Evolutionary conservation across 35 echinoderm and acorn worm species (phyloP), one percentile per base, ranked within the genome.

Genomic region (Heliocidaris erythrogramma): DNA sequence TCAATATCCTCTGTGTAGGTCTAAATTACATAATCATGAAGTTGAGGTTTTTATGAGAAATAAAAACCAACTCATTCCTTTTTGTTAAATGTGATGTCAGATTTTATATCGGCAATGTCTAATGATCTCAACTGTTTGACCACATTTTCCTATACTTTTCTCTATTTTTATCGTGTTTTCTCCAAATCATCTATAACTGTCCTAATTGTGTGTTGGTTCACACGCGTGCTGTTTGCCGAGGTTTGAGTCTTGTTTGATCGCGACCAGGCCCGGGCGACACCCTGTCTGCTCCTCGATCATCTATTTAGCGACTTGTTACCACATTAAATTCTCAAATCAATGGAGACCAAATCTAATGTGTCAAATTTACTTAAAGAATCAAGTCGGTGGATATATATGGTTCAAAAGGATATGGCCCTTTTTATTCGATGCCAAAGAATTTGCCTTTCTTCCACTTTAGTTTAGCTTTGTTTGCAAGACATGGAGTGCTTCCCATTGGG

Each of bases 221-320:
- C 91, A 92, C 91, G 91, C 91, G 12, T 30, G 14, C 91, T 92
- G 49, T 92, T 92, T 92, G 27, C 49, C 91, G 49, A 92, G 91
- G 91, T 92, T 30, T 13, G 91, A 78, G 65, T 30, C 18, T 52
- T 92, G 91, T 92, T 92, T 92, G 91, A 92, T 92, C 91, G 91
- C 49, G 91, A 48, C 48, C 14, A 92, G 91, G 13, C 31, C 47
- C 31, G 91, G 91, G 91, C 91, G 91, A 92, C 91, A 59, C 48
- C 18, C n/a, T 92, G 91, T 92, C 91, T 92, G 48, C 48, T 27
- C 27, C 50, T 59, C 48, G 2, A 50, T 92, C 47, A 92, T 59
- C 91, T 59, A 48, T 89, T 89, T 78, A 78, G 87, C 87, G 47
- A 48, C 31, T 89, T 48, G 32, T 89, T 89, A 48, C 87, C 87